These are phyloP conservation scores for Sinocyclocheilus grahami DNA, from an alignment of 2,113 vertebrate genomes.

Conservation along the genomic window DNA sequence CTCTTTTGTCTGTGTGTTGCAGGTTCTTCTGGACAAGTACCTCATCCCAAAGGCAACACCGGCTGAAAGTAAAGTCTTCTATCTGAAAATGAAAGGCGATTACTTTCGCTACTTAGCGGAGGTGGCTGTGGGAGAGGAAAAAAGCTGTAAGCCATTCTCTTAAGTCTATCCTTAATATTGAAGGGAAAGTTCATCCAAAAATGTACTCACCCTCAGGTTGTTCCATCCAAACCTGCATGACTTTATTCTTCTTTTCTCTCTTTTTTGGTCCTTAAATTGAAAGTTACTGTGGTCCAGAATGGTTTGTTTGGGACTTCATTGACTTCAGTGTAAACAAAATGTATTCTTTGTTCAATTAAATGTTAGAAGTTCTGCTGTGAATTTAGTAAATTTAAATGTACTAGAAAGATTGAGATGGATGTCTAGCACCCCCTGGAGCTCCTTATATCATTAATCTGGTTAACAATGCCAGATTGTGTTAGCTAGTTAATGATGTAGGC, in stretches of 20 bases:
- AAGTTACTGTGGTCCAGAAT: not conserved
- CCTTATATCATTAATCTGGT: not conserved
- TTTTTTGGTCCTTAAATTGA: not conserved
- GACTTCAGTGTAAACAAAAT: not conserved
- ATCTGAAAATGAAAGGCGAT: constrained; percentile 99
- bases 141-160: constrained; percentile 75
- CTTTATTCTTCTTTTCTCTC: not conserved
- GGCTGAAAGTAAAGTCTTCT: constrained; percentile 94
- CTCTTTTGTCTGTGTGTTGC: constrained; percentile 1
- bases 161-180: not conserved
- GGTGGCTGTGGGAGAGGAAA: constrained; percentile 84
- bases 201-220: not conserved
- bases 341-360: not conserved
- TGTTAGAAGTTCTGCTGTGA: not conserved
- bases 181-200: not conserved
- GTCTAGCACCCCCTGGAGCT: not conserved
- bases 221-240: not conserved
- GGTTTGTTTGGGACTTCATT: not conserved
- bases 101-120: constrained; percentile 97
- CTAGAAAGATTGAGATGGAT: not conserved
- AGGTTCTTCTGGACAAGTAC: constrained; percentile 71
- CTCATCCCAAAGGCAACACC: constrained; percentile 68
- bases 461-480: not conserved
- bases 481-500: not conserved
- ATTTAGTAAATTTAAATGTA: not conserved